phyloP scores from a whole-genome alignment of 2,113 vertebrate genomes.

The Eupsittula cactorum region DNA sequence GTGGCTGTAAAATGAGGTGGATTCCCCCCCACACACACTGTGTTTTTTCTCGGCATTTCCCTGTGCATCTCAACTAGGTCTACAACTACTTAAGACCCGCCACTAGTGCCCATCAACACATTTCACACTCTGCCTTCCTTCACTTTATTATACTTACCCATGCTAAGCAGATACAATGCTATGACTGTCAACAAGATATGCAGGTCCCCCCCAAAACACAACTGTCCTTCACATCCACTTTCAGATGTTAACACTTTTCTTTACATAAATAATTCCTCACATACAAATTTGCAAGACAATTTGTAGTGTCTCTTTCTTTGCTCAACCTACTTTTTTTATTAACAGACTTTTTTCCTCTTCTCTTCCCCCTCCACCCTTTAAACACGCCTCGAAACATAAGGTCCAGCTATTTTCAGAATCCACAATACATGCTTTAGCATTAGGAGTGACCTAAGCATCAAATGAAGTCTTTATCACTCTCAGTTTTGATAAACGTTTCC shows the following conservation, averaged over 20 bases:
- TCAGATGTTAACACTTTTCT: neutral
- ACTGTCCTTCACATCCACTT: neutral
- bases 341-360: neutral
- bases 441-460: neutral
- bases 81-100: neutral
- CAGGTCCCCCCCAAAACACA: neutral
- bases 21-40: accelerated
- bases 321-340: neutral
- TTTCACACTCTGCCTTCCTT: neutral
- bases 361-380: neutral
- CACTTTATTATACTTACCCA: neutral
- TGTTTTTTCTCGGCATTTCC: neutral
- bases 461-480: neutral
- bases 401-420: neutral
- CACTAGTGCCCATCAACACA: neutral
- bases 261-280: neutral
- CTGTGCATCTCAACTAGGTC: neutral
- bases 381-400: neutral
- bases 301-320: neutral
- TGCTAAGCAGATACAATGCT: neutral
- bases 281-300: neutral
- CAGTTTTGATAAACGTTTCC: neutral
- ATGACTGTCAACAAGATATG: neutral
- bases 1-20: neutral
- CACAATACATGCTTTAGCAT: neutral